Percentiles rank a stretch among this genome's conserved stretches.
phyloP scores from a whole-genome alignment of 2,797 vertebrate genomes.

The Pseudochirops cupreus region DNA sequence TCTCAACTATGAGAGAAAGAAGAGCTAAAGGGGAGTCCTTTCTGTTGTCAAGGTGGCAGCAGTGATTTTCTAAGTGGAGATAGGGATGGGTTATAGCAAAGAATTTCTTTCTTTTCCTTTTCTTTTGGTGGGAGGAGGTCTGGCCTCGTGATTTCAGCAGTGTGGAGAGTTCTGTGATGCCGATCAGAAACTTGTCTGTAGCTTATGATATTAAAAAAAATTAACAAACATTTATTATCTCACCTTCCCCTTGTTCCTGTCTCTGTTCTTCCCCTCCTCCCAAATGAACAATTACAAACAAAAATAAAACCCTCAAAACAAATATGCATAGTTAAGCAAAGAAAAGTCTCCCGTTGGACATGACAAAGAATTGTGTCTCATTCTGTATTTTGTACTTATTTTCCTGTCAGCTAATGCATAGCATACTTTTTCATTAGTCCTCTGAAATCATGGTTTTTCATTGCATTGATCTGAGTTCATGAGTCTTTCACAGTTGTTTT shows the following conservation, averaged over 20 bases:
- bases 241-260: not conserved
- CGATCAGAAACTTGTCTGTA: not conserved
- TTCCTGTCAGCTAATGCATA: not conserved
- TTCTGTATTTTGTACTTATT: not conserved
- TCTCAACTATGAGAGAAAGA: not conserved
- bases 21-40: not conserved
- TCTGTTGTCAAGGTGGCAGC: not conserved
- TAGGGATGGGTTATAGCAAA: not conserved
- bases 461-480: not conserved
- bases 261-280: not conserved
- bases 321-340: not conserved
- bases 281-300: not conserved
- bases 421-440: not conserved
- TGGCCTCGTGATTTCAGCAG: not conserved
- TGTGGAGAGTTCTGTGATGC: not conserved
- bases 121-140: not conserved
- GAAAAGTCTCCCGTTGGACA: not conserved
- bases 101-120: not conserved
- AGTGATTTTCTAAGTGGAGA: not conserved
- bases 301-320: not conserved
- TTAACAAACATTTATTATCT: not conserved
- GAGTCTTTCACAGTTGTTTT: not conserved
- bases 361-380: not conserved
- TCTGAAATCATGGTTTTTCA: not conserved
- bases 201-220: not conserved